Conservation (phyloP, 2,797 vertebrate species). For the Acropternis orthonyx region DNA sequence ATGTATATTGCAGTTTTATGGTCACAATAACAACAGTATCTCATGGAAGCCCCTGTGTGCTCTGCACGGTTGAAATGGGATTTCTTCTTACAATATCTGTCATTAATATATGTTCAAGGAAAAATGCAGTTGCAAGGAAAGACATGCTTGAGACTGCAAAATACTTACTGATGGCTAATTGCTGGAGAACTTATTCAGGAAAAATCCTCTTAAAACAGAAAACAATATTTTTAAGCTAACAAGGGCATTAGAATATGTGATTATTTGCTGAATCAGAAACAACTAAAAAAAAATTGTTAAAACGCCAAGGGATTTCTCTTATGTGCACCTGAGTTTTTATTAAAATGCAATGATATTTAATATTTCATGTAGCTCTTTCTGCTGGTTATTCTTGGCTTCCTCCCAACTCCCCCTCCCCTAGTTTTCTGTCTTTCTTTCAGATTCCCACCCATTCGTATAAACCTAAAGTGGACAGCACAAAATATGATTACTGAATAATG, state of each 20-base stretch:
- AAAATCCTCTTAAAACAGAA: conserved; percentile 59
- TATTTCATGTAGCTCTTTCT: neutral
- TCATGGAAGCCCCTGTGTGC: conserved; percentile 14
- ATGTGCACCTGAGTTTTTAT: neutral
- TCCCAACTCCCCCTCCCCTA: neutral
- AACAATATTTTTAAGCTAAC: conserved; percentile 44
- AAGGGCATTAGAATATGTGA: conserved; percentile 19
- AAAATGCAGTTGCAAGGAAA: conserved; percentile 44
- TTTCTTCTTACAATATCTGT: conserved; percentile 8
- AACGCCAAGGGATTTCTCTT: neutral
- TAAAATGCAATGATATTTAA: neutral
- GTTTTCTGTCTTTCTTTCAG: neutral
- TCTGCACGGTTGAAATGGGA: conserved; percentile 28
- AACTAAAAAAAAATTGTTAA: neutral
- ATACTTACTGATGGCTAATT: conserved; percentile 64
- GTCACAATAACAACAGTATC: conserved; percentile 6
- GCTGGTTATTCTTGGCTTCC: neutral
- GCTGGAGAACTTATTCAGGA: conserved; percentile 53
- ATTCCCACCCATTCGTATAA: neutral
- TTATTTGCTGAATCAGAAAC: conserved; percentile 11
- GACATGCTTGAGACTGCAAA: conserved; percentile 47
- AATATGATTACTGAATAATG: neutral
- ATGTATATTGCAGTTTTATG: conserved; percentile 36
- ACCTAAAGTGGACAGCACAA: neutral
- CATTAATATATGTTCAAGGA: neutral